Evolutionary conservation across 2,113 vertebrate genomes (phyloP).

Genomic region (Myocastor coypus): DNA sequence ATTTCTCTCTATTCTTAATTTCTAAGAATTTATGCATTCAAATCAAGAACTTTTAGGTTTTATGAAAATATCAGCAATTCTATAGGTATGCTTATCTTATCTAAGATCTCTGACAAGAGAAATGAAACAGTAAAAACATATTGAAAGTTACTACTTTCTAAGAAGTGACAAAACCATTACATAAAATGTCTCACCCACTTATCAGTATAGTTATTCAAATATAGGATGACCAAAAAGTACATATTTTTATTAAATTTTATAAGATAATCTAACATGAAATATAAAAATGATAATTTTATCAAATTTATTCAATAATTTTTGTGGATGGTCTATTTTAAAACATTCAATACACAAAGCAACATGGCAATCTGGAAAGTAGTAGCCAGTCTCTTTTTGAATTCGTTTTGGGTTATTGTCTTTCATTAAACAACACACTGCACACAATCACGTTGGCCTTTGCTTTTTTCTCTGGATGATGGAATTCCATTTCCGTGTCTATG

Average conservation of each 20-base stretch:
- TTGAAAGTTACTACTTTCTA: background rate
- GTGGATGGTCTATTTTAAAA: background rate
- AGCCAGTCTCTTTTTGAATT: background rate
- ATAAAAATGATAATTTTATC: background rate
- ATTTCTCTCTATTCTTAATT: background rate
- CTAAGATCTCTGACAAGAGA: conserved; percentile 1
- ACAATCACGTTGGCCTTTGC: background rate
- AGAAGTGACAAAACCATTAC: background rate
- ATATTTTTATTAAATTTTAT: background rate
- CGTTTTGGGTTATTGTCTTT: background rate
- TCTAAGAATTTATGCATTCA: conserved; percentile 21
- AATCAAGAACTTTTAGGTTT: conserved; percentile 16
- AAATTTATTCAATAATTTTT: background rate
- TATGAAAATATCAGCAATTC: background rate
- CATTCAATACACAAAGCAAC: background rate
- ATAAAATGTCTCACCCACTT: background rate
- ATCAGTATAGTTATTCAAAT: background rate
- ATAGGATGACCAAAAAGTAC: background rate
- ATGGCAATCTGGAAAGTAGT: background rate
- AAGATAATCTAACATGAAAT: background rate
- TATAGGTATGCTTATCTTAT: background rate
- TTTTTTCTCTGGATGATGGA: background rate
- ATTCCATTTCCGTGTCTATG: background rate
- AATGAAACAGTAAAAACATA: conserved; percentile 29
- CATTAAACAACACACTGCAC: background rate